Percentiles rank a stretch among this genome's conserved stretches.
Evolutionary conservation across 2,888 invertebrate species (phyloP).

Genomic region (Aphrophora alni): DNA sequence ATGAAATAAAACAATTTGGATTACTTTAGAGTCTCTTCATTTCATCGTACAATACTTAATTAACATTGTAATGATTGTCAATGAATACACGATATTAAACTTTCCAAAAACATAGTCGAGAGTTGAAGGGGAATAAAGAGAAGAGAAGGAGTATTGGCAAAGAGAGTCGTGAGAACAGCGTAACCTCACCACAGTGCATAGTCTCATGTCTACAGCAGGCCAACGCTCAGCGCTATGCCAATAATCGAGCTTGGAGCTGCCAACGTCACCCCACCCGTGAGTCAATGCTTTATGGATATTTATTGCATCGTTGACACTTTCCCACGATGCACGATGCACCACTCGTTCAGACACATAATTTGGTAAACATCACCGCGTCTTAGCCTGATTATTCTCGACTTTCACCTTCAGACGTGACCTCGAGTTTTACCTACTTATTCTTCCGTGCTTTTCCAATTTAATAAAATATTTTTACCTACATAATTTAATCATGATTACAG

Average conservation of each 20-base stretch:
- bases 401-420: not conserved
- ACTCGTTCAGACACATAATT: not conserved
- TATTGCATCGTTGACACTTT: not conserved
- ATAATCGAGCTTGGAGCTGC: not conserved
- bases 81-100: not conserved
- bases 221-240: not conserved
- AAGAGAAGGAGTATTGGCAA: not conserved
- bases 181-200: slow-evolving; percentile 33
- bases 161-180: slow-evolving; percentile 38
- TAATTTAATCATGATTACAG: not conserved
- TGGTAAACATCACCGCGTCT: not conserved
- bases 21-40: too few species aligned
- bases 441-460: slow-evolving; percentile 47
- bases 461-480: slow-evolving; percentile 40
- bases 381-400: not conserved
- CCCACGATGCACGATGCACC: not conserved
- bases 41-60: too few species aligned
- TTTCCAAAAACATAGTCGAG: not conserved
- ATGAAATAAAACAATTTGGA: too few species aligned
- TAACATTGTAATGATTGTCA: too few species aligned
- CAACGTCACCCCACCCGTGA: not conserved
- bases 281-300: not conserved
- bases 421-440: not conserved
- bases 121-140: not conserved
- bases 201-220: not conserved